Percentiles rank a stretch among this genome's conserved stretches.
These are phyloP conservation scores for Polymixis lichenea DNA, from an alignment of 2,888 invertebrate genomes.

Conservation along the genomic window DNA sequence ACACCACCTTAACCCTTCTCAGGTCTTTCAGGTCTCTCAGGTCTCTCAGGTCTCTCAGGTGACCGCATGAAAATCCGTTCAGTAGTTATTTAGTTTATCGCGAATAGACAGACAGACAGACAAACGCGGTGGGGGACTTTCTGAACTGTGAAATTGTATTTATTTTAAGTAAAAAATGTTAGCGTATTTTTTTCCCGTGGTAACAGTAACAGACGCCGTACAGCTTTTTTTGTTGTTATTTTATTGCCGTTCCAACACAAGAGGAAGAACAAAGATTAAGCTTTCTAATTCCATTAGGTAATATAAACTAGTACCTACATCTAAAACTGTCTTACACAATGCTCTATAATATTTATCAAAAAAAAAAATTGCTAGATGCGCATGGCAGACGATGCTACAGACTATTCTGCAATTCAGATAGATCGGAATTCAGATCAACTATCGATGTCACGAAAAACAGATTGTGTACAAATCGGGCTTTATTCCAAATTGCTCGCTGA, in stretches of 20 bases:
- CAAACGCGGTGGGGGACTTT: no score
- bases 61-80: no score
- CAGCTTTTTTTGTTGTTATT: no score
- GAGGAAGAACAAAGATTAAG: not conserved
- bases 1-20: no score
- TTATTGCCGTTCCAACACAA: not conserved
- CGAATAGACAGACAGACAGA: no score
- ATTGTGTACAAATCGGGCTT: slow-evolving; percentile 24
- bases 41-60: no score
- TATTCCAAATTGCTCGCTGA: slow-evolving; percentile 34
- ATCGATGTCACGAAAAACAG: slow-evolving; percentile 34
- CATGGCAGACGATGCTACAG: slow-evolving; percentile 8
- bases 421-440: slow-evolving; percentile 44
- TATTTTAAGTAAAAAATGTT: no score
- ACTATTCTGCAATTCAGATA: slow-evolving; percentile 43
- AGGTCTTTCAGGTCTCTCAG: no score
- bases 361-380: slow-evolving; percentile 6
- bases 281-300: not conserved
- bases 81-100: no score
- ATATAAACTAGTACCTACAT: not conserved
- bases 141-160: no score
- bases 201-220: no score
- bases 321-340: not conserved
- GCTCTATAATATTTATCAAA: slow-evolving; percentile 3
- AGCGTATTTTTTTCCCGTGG: no score